phyloP scores from a whole-genome alignment of 2,888 invertebrate species.

The Euplagia quadripunctaria region DNA sequence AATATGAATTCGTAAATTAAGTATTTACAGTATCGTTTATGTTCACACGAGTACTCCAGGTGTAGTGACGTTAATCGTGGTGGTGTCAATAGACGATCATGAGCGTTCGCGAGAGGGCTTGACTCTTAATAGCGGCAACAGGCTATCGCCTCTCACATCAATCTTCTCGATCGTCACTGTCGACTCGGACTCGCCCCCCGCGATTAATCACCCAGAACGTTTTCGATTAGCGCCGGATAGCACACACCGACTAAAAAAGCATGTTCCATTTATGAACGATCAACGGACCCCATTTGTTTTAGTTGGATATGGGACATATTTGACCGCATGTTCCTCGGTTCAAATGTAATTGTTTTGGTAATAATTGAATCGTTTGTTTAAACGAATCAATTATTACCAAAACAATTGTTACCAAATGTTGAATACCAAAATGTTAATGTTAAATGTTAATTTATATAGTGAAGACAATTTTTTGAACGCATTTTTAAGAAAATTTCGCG shows the following conservation, averaged over 20 bases:
- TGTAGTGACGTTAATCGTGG: constrained; percentile 43
- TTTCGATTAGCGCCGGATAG: constrained; percentile 83
- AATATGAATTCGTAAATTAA: not conserved
- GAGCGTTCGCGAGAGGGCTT: constrained; percentile 56
- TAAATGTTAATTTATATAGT: no score
- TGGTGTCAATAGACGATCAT: constrained; percentile 61
- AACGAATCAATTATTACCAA: no score
- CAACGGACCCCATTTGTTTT: constrained; percentile 60
- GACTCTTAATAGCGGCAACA: constrained; percentile 69
- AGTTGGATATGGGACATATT: constrained; percentile 43
- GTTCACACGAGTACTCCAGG: constrained; percentile 39
- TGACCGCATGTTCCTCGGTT: constrained; percentile 26
- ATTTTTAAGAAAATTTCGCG: no score
- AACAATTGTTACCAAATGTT: no score
- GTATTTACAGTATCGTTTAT: constrained; percentile 24
- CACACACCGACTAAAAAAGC: constrained; percentile 60
- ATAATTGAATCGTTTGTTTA: no score
- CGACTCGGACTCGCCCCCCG: constrained; percentile 74
- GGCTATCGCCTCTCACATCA: constrained; percentile 68
- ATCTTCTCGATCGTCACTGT: constrained; percentile 81
- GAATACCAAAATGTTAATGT: no score
- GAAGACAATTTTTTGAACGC: no score
- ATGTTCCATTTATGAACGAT: constrained; percentile 74
- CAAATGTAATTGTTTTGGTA: not conserved
- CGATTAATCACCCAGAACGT: constrained; percentile 83